A percentile compares a stretch with the other conserved stretches of the same genome.
These are phyloP conservation scores for Tachina fera DNA, from an alignment of 2,888 invertebrate genomes.

Conservation along the genomic window DNA sequence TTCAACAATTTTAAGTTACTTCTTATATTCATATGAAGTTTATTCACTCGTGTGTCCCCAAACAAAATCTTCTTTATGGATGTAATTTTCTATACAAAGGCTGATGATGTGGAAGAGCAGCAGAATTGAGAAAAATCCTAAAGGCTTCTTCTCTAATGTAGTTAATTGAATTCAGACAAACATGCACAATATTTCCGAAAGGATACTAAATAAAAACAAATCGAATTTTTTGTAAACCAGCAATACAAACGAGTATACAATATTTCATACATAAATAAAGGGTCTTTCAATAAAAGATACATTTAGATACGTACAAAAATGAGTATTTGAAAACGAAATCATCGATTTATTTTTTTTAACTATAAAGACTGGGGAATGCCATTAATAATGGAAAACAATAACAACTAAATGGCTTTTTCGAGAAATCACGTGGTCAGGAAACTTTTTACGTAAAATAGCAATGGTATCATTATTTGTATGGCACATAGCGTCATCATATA, in stretches of 20 bases:
- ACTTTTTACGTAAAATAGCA: too few relatives aligned
- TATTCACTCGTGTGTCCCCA: slow-evolving; percentile 6
- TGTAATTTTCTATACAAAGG: neutral
- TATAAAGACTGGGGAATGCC: too few relatives aligned
- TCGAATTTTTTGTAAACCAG: neutral
- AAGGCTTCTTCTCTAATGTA: slow-evolving; percentile 17
- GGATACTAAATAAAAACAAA: neutral
- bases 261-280: neutral
- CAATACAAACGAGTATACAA: neutral
- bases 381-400: too few relatives aligned
- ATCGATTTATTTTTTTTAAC: too few relatives aligned
- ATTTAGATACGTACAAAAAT: too few relatives aligned
- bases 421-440: too few relatives aligned
- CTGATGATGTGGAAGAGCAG: slow-evolving; percentile 37
- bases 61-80: slow-evolving; percentile 12
- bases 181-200: neutral
- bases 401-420: too few relatives aligned
- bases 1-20: slow-evolving; percentile 26
- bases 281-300: too few relatives aligned
- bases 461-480: too few relatives aligned
- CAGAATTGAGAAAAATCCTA: slow-evolving; percentile 4
- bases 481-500: too few relatives aligned
- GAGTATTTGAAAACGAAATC: too few relatives aligned
- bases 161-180: neutral
- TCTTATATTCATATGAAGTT: slow-evolving; percentile 7